Evolutionary conservation across 2,797 vertebrate genomes (phyloP).

Genomic region (Chelon labrosus): DNA sequence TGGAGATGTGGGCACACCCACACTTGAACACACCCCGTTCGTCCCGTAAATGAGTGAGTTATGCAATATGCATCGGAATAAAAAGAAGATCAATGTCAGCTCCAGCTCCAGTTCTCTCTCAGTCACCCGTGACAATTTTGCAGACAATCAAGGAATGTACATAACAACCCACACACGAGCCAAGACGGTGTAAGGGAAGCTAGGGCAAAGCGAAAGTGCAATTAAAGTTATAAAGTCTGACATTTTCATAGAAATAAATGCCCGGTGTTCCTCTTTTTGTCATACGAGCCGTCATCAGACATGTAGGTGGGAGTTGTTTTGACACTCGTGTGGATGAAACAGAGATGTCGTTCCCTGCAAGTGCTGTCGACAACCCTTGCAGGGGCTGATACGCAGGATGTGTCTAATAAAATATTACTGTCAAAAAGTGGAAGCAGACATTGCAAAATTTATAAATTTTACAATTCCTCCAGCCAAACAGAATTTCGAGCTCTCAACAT

Average conservation of each 20-base stretch:
- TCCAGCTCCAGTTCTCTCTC: conserved; percentile 7
- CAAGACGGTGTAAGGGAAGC: neutral
- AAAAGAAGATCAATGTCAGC: conserved; percentile 47
- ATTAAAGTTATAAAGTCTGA: conserved; percentile 41
- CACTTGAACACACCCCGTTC: neutral
- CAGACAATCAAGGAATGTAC: conserved; percentile 32
- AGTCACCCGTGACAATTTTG: conserved; percentile 40
- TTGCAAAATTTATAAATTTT: no score
- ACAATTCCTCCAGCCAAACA: no score
- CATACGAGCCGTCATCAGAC: neutral
- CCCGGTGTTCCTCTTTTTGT: conserved; percentile 13
- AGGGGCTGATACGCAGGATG: neutral
- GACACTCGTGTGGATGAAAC: no score
- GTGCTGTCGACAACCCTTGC: neutral
- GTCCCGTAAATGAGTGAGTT: conserved; percentile 37
- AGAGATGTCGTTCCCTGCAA: no score
- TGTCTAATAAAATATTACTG: conserved; percentile 6
- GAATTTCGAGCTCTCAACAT: no score
- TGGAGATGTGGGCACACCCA: conserved; percentile 1
- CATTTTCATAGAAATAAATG: conserved; percentile 17
- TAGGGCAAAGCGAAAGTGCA: neutral
- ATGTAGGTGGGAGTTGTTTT: neutral
- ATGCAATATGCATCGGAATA: conserved; percentile 14
- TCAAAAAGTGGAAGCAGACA: no score
- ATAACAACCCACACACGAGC: conserved; percentile 15